Base-by-base conservation (phyloP, 1,140 invertebrate genomes). In the Drosophila pseudoananassae region DNA sequence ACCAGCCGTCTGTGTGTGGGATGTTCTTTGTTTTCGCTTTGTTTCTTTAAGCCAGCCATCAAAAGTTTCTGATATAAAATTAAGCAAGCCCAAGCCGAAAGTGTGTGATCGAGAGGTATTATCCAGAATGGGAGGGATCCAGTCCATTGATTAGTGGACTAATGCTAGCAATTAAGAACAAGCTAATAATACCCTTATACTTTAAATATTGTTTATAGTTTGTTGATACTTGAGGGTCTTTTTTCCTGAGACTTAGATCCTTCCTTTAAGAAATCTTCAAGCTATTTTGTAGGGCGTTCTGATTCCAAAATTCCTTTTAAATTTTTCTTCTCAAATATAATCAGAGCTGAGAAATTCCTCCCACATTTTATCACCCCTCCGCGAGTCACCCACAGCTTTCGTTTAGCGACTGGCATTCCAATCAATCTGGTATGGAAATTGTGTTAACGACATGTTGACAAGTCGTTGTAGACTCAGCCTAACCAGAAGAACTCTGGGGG, bases 391-490 rank as follows among this genome's bases (percentile, higher is more conserved):
- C 31, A 51, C 51, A 52, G 55, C 55, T 45, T 68, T 68, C 49
- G 55, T 15, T 56, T 55, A 6, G 65, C 36, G 63, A 3, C 40
- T 69, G 63, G 45, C 23, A 65, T 66, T 64, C 57, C 73, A 51
- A 50, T 66, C 45, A 58, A 63, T 84, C 56, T 63, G 53, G 57
- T 64, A 88, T 83, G 78, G 47, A 88, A 88, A 83, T 88, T 88
- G 59, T 72, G 76, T 69, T 70, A 83, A 70, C 60, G 83, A 88
- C 71, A 88, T 88, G 83, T 88, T 87, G 82, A 87, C 83, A 87
- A 79, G 83, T 56, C 63, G 25, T 29, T 51, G 63, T 68, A 73
- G 76, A 88, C 73, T 73, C 64, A 73, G 69, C 43, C 55, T 63
- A 74, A 57, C 58, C 70, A 55, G 51, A 47, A 46, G 49, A 69